A percentile compares a stretch with the other conserved stretches of the same genome.
Evolutionary conservation across 2,888 invertebrate genomes (phyloP).

Genomic region (Anoplius nigerrimus): DNA sequence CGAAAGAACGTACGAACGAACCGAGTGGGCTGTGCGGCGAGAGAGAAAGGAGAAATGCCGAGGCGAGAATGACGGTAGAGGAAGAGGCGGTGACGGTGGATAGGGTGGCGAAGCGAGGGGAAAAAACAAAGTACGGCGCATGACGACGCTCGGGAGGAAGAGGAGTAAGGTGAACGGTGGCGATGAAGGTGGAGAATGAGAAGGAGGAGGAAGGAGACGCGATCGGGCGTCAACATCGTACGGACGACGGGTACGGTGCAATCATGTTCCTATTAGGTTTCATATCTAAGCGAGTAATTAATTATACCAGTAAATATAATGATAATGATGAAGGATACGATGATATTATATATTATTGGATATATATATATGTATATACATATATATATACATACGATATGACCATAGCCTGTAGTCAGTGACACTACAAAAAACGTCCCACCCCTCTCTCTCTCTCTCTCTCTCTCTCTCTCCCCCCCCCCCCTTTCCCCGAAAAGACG

Average conservation of each 20-base stretch:
- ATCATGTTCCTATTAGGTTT: slow-evolving; percentile 76
- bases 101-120: neutral
- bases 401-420: slow-evolving; percentile 70
- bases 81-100: neutral
- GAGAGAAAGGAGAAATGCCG: slow-evolving; percentile 2
- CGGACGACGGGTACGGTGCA: slow-evolving; percentile 71
- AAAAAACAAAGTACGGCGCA: neutral
- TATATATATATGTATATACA: slow-evolving; percentile 65
- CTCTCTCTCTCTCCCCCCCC: slow-evolving; percentile 7
- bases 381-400: slow-evolving; percentile 65
- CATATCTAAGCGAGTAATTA: slow-evolving; percentile 76
- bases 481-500: neutral
- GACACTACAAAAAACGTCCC: slow-evolving; percentile 67
- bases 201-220: slow-evolving; percentile 28
- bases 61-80: neutral
- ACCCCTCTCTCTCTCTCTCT: slow-evolving; percentile 52
- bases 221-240: slow-evolving; percentile 58
- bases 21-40: slow-evolving; percentile 1
- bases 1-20: slow-evolving; percentile 13
- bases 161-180: no score
- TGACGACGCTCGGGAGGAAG: neutral
- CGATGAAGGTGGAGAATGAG: slow-evolving; percentile 20
- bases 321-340: slow-evolving; percentile 74
- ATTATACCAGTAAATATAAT: slow-evolving; percentile 74
- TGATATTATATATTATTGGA: slow-evolving; percentile 73